These are phyloP conservation scores for Athalia cordata DNA, from an alignment of 2,888 invertebrate species.

Conservation along the genomic window DNA sequence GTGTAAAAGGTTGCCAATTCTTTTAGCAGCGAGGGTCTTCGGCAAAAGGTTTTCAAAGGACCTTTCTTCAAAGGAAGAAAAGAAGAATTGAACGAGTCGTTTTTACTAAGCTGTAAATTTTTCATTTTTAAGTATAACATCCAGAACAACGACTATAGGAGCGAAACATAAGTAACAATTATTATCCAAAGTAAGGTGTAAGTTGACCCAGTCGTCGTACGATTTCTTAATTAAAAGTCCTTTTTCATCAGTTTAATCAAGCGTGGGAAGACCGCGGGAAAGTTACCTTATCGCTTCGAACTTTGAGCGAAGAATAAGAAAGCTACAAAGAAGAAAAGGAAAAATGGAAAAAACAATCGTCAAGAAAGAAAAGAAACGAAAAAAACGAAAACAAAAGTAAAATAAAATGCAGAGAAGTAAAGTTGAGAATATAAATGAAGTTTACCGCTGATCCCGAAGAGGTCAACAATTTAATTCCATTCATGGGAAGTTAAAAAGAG, in stretches of 20 bases:
- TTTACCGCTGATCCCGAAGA: conserved; percentile 34
- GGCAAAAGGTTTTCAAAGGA: no score
- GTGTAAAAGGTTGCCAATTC: not conserved
- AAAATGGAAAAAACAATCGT: not conserved
- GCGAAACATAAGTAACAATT: not conserved
- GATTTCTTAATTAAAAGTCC: conserved; percentile 27
- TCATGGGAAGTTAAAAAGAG: not conserved
- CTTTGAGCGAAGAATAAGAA: conserved; percentile 1
- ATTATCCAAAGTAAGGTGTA: conserved; percentile 20
- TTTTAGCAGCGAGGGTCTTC: not conserved
- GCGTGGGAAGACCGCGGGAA: conserved; percentile 4
- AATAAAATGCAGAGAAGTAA: not conserved
- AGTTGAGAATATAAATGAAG: conserved; percentile 17
- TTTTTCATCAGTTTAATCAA: conserved; percentile 16
- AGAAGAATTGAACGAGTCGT: no score
- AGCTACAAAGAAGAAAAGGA: not conserved
- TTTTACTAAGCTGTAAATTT: not conserved
- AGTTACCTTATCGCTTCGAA: conserved; percentile 18
- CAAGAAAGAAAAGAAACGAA: not conserved
- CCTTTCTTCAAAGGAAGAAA: no score
- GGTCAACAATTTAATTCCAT: conserved; percentile 25
- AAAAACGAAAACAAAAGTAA: not conserved
- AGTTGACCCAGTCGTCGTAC: conserved; percentile 4
- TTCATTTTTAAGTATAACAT: not conserved
- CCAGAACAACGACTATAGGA: not conserved